Conservation (phyloP, 2,888 invertebrate genomes). For the Matsumyia berberina region DNA sequence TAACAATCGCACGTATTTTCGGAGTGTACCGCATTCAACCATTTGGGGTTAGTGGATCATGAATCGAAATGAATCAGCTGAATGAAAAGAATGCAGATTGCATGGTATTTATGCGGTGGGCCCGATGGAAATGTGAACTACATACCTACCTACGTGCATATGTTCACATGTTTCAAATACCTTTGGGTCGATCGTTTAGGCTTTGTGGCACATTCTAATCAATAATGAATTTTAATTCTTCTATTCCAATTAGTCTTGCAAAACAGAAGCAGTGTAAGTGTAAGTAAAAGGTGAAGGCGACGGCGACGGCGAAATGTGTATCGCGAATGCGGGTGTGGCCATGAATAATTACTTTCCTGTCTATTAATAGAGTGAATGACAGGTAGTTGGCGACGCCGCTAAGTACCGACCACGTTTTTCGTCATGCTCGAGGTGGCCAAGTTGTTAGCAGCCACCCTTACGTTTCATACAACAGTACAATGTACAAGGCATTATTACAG, state of each 20-base stretch:
- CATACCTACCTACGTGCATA: no score
- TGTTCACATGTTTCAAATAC: constrained; percentile 1
- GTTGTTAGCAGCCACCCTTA: neutral
- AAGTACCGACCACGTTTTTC: neutral
- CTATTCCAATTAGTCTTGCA: constrained; percentile 36
- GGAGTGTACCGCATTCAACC: constrained; percentile 7
- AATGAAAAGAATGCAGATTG: constrained; percentile 48
- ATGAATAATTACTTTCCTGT: constrained; percentile 55
- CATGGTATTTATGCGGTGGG: constrained; percentile 33
- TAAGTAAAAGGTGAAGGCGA: neutral
- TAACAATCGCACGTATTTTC: constrained; percentile 26
- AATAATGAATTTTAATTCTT: constrained; percentile 37
- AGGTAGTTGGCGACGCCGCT: constrained; percentile 19
- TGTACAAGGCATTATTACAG: neutral
- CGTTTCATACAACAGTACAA: neutral
- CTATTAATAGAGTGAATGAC: constrained; percentile 31
- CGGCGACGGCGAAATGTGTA: neutral
- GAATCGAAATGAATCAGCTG: constrained; percentile 46
- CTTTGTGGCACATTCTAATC: constrained; percentile 9
- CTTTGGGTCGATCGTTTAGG: neutral
- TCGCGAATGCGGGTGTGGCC: constrained; percentile 44
- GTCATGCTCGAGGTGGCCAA: constrained; percentile 23
- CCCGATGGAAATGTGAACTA: neutral
- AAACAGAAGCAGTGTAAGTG: neutral
- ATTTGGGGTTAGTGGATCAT: constrained; percentile 54